phyloP scores from a whole-genome alignment of 2,113 vertebrate genomes.

The Gavialis gangeticus region DNA sequence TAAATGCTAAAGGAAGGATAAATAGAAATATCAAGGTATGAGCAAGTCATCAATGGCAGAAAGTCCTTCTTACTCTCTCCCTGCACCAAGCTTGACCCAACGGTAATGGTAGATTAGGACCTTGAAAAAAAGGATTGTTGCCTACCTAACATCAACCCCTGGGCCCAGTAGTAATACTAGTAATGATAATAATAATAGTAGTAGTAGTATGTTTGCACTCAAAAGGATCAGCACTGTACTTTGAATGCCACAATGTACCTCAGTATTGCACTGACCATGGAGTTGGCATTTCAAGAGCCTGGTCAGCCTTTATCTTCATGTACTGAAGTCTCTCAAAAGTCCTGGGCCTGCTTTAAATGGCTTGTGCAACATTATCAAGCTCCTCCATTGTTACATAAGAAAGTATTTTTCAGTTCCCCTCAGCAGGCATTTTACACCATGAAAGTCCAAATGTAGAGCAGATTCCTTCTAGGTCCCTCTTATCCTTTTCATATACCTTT shows the following conservation, averaged over 20 bases:
- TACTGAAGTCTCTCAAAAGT: constrained; percentile 1
- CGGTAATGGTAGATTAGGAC: not conserved
- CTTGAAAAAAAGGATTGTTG: not conserved
- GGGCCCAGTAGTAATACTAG: not conserved
- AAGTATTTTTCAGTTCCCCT: constrained; percentile 55
- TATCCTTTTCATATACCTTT: not conserved
- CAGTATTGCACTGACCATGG: not conserved
- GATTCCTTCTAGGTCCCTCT: constrained; percentile 18
- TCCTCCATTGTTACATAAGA: not conserved
- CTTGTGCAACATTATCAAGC: constrained; percentile 42
- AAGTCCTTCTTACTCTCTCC: not conserved
- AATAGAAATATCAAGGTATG: not conserved
- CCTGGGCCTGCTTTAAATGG: not conserved
- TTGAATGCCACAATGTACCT: not conserved
- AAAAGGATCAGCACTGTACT: not conserved
- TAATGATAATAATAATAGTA: not conserved
- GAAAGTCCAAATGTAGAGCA: constrained; percentile 36
- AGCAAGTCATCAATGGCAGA: not conserved
- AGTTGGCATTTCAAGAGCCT: not conserved
- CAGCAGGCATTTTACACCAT: not conserved
- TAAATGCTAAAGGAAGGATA: not conserved
- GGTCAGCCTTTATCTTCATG: constrained; percentile 38
- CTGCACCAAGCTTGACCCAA: not conserved
- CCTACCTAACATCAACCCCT: not conserved
- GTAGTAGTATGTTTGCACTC: not conserved